Evolutionary conservation across 2,113 vertebrate genomes (phyloP).

Genomic region (Hyaena hyaena): DNA sequence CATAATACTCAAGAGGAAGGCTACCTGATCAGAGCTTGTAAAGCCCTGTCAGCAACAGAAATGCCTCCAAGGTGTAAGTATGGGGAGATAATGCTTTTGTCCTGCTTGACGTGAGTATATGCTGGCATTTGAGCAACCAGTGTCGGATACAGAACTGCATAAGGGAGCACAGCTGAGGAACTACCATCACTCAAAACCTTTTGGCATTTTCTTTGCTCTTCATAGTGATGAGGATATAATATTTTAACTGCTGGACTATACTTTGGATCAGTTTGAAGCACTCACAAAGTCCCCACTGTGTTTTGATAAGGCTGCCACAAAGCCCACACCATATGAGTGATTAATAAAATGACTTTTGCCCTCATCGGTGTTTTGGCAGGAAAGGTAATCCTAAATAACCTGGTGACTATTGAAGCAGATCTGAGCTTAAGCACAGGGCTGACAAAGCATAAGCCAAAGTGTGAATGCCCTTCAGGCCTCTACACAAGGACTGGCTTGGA

Average conservation of each 20-base stretch:
- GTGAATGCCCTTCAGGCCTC: background rate
- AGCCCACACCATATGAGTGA: background rate
- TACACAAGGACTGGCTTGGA: background rate
- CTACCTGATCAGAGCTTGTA: background rate
- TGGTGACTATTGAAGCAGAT: background rate
- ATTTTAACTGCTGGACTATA: background rate
- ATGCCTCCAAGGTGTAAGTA: background rate
- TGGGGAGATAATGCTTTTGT: background rate
- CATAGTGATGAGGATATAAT: background rate
- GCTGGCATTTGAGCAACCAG: background rate
- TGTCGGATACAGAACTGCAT: background rate
- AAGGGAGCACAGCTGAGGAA: background rate
- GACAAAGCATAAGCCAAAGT: conserved; percentile 22
- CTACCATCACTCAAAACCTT: background rate
- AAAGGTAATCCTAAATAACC: background rate
- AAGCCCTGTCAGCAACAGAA: background rate
- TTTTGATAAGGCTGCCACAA: conserved; percentile 20
- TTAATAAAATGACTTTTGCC: background rate
- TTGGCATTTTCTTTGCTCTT: background rate
- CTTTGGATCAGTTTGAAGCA: background rate
- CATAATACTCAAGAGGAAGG: background rate
- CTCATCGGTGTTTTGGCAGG: background rate
- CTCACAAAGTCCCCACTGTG: background rate
- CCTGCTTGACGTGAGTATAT: background rate
- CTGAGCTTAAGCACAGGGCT: background rate